Conservation (phyloP, 2,113 vertebrate species). For the Ptychochromis oligacanthus region DNA sequence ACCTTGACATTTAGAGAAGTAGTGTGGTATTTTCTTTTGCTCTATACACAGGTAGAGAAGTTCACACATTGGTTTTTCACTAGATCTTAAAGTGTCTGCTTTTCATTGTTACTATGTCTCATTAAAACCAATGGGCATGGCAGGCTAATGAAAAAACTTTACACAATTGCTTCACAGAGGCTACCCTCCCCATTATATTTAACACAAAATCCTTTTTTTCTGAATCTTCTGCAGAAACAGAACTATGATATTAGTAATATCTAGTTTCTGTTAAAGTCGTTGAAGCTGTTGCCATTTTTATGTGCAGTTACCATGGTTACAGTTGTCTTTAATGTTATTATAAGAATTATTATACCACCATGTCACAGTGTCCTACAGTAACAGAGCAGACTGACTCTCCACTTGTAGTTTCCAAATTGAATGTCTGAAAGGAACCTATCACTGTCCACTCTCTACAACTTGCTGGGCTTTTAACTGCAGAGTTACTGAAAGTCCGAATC, state of each 20-base stretch:
- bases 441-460: not conserved
- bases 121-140: conserved; percentile 38
- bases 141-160: conserved; percentile 25
- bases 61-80: conserved; percentile 18
- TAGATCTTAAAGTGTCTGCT: conserved; percentile 24
- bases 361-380: not conserved
- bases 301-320: not conserved
- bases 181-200: not conserved
- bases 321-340: not conserved
- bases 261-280: not conserved
- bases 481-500: not conserved
- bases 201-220: not conserved
- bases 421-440: not conserved
- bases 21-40: conserved; percentile 38
- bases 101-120: conserved; percentile 27
- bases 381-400: not conserved
- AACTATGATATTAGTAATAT: not conserved
- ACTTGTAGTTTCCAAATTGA: not conserved
- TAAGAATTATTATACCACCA: not conserved
- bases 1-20: conserved; percentile 59
- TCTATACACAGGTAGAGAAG: not conserved
- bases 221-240: not conserved
- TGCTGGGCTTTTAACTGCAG: not conserved
- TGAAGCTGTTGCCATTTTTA: not conserved
- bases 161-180: conserved; percentile 2